These are phyloP conservation scores for Drosophila leontia DNA, from an alignment of 1,140 invertebrate genomes.

Conservation along the genomic window DNA sequence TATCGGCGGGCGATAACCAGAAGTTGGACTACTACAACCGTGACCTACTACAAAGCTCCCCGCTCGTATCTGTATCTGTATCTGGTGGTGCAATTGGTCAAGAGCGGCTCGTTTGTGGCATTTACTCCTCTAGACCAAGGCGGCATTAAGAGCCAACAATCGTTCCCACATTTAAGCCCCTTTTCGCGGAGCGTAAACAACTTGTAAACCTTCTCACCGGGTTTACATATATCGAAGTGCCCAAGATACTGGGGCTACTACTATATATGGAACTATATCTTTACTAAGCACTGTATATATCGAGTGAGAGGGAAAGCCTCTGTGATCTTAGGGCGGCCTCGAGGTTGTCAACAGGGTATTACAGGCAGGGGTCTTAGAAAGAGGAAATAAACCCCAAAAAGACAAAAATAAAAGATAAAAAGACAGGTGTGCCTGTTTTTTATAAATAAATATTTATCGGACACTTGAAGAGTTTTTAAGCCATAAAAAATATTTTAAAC, in stretches of 20 bases:
- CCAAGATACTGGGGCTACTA: not conserved
- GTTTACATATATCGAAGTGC: constrained; percentile 46
- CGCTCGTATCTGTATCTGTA: constrained; percentile 4
- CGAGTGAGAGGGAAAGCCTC: constrained; percentile 28
- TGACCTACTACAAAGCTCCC: constrained; percentile 71
- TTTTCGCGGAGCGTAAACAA: constrained; percentile 51
- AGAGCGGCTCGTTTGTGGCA: constrained; percentile 61
- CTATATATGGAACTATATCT: constrained; percentile 18
- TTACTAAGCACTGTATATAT: constrained; percentile 15
- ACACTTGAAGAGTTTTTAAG: not conserved
- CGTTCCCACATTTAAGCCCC: constrained; percentile 54
- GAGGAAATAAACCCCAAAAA: constrained; percentile 36
- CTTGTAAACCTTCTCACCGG: constrained; percentile 40
- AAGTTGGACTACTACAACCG: constrained; percentile 49
- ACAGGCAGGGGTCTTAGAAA: constrained; percentile 27
- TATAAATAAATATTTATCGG: constrained; percentile 9
- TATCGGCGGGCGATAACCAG: constrained; percentile 44
- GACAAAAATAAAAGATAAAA: constrained; percentile 43
- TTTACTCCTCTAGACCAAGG: constrained; percentile 13
- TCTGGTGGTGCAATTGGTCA: constrained; percentile 68
- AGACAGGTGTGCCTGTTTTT: not conserved
- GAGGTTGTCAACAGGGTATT: constrained; percentile 40
- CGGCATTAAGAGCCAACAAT: constrained; percentile 52
- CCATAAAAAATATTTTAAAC: not conserved
- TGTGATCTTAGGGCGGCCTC: constrained; percentile 35